Conservation (phyloP, 2,888 invertebrate species). For the Ochropleura plecta region DNA sequence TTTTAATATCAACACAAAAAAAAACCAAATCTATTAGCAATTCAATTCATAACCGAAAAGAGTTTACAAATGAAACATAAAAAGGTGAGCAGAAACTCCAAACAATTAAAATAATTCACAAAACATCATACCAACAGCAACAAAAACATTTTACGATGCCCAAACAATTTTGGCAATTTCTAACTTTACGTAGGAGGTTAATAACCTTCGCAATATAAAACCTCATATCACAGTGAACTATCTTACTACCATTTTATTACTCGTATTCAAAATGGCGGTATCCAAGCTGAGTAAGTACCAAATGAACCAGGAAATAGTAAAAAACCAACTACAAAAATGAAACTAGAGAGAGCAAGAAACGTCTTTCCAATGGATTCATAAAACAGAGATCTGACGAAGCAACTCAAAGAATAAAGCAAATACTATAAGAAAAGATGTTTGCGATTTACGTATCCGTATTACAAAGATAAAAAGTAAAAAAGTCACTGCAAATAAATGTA, state of each 20-base stretch:
- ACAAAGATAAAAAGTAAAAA: slow-evolving; percentile 3
- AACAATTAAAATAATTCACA: slow-evolving; percentile 20
- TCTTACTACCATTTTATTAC: slow-evolving; percentile 25
- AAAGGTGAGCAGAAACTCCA: neutral
- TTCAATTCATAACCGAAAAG: neutral
- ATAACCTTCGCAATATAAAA: slow-evolving; percentile 28
- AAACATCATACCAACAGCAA: neutral
- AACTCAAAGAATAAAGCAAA: slow-evolving; percentile 39
- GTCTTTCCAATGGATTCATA: slow-evolving; percentile 19
- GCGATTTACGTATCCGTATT: slow-evolving; percentile 26
- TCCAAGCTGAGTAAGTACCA: neutral
- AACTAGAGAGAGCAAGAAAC: neutral
- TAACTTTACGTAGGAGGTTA: slow-evolving; percentile 1
- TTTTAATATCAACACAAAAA: too few relatives aligned
- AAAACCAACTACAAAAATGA: slow-evolving; percentile 9
- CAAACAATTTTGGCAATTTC: slow-evolving; percentile 8
- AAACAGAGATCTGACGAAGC: slow-evolving; percentile 9
- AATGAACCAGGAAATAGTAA: slow-evolving; percentile 23
- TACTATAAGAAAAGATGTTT: slow-evolving; percentile 22
- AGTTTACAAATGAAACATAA: neutral
- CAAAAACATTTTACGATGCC: slow-evolving; percentile 17
- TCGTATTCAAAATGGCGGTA: neutral
- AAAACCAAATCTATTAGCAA: too few relatives aligned
- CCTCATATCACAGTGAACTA: slow-evolving; percentile 32
- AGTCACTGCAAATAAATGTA: slow-evolving; percentile 1